Percentiles rank a stretch among this genome's conserved stretches.
Evolutionary conservation across 92 coral and sea anemone genomes (phyloP).

Genomic region (Paragorgia papillata): DNA sequence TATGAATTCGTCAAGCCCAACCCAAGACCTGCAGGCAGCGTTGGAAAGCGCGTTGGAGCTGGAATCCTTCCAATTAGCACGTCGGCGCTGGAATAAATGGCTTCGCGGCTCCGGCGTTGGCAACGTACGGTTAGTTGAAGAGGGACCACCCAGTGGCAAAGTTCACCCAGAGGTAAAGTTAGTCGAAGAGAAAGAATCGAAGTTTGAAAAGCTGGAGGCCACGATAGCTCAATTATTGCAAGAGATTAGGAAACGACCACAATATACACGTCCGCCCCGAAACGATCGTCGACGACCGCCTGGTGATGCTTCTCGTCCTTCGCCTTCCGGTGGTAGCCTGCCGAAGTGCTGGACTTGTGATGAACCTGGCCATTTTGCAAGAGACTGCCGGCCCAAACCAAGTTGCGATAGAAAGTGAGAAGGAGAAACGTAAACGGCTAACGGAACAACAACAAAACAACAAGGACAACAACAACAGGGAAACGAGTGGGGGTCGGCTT

Average conservation of each 20-base stretch:
- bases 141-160: neutral
- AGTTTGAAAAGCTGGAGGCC: neutral
- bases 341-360: conserved; percentile 23
- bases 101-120: neutral
- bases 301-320: neutral
- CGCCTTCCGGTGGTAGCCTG: neutral
- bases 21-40: conserved; percentile 18
- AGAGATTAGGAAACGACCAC: neutral
- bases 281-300: conserved; percentile 3
- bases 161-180: neutral
- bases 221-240: conserved; percentile 22
- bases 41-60: conserved; percentile 24
- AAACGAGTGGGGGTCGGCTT: conserved; percentile 1
- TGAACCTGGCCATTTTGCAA: conserved; percentile 26
- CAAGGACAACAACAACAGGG: conserved; percentile 8
- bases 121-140: neutral
- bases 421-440: too few species aligned
- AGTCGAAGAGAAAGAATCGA: too few species aligned
- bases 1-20: conserved; percentile 9
- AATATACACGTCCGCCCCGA: too few species aligned
- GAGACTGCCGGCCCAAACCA: conserved; percentile 25
- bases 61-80: conserved; percentile 28
- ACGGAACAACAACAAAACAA: too few species aligned
- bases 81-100: neutral
- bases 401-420: too few species aligned